Conservation (phyloP, 2,888 invertebrate genomes). For the Opisthograptis luteolata region DNA sequence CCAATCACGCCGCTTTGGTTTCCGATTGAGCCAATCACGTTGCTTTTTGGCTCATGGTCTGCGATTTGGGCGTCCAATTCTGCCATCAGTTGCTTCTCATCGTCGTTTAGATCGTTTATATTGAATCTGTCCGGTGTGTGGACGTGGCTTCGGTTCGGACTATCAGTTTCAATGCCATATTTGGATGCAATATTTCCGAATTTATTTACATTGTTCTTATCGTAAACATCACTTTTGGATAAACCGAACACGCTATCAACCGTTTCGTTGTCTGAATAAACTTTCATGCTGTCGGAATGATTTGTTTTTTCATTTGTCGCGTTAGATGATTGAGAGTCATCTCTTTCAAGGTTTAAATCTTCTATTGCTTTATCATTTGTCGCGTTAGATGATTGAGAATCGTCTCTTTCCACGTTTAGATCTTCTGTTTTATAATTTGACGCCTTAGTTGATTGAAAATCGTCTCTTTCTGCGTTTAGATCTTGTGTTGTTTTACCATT, state of each 20-base stretch:
- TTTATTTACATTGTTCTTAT: background rate
- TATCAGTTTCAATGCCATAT: background rate
- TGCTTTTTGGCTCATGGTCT: slow-evolving; percentile 23
- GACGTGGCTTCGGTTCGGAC: too few relatives aligned
- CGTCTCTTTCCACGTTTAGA: background rate
- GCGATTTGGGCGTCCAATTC: slow-evolving; percentile 50
- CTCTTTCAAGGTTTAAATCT: background rate
- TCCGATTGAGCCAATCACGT: background rate
- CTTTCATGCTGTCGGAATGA: background rate
- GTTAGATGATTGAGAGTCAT: background rate
- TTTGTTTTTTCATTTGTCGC: slow-evolving; percentile 2
- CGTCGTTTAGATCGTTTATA: slow-evolving; percentile 45
- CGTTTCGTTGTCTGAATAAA: background rate
- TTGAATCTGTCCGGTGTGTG: slow-evolving; percentile 26
- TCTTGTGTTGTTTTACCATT: too few relatives aligned
- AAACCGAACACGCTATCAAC: background rate
- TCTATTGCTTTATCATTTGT: background rate
- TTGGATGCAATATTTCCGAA: background rate
- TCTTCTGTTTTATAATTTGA: background rate
- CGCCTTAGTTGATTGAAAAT: too few relatives aligned
- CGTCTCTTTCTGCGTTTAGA: too few relatives aligned
- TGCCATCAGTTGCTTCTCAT: slow-evolving; percentile 50
- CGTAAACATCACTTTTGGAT: background rate
- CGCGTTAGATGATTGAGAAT: background rate
- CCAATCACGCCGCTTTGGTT: background rate